Evolutionary conservation across 2,888 invertebrate genomes (phyloP).

Genomic region (Norana najaformis): DNA sequence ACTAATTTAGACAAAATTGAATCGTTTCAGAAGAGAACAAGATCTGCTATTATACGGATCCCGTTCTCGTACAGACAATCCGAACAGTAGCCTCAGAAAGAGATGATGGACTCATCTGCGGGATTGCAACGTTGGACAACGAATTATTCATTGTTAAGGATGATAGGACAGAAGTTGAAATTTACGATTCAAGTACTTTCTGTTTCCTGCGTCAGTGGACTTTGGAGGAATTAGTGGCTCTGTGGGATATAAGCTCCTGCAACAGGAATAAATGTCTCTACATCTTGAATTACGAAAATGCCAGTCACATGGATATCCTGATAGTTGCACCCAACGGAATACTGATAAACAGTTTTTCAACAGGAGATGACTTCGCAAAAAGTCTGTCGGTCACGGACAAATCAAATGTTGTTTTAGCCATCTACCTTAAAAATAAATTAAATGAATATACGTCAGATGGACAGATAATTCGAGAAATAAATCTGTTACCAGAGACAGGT

Average conservation of each 20-base stretch:
- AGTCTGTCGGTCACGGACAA: constrained; percentile 5
- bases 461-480: background rate
- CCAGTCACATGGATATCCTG: background rate
- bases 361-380: background rate
- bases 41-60: background rate
- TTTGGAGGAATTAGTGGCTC: background rate
- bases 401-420: background rate
- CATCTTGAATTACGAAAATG: background rate
- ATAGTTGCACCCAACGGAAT: background rate
- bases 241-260: background rate
- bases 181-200: background rate
- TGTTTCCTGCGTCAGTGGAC: background rate
- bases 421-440: background rate
- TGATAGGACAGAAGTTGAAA: background rate
- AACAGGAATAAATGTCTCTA: background rate
- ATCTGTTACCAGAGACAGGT: background rate
- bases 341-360: background rate
- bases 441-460: background rate
- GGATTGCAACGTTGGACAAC: background rate
- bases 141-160: background rate
- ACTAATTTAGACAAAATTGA: background rate
- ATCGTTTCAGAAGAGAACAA: background rate
- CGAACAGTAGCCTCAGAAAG: background rate
- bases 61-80: background rate
- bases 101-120: background rate